Evolutionary conservation across 1,140 invertebrate species (phyloP).

Genomic region (Drosophila bipectinata): DNA sequence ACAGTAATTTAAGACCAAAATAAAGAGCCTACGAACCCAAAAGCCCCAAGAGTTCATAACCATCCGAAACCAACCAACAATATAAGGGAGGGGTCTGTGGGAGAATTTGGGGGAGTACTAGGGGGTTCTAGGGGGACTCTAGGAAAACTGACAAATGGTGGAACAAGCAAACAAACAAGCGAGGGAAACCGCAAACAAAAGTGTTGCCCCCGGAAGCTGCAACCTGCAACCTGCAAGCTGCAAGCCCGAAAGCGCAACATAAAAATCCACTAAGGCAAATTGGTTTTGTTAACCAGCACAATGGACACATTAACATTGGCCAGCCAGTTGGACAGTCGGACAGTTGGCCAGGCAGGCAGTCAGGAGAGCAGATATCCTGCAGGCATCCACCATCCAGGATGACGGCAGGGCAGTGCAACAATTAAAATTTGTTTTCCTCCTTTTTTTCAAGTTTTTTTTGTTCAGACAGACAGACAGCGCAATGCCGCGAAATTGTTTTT

Average conservation of each 20-base stretch:
- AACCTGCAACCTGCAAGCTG: neutral
- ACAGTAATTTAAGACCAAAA: constrained; percentile 17
- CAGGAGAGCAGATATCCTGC: constrained; percentile 10
- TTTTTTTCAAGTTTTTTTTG: constrained; percentile 9
- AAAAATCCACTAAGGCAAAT: constrained; percentile 72
- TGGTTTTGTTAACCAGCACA: constrained; percentile 66
- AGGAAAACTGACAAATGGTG: constrained; percentile 30
- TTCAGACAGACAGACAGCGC: constrained; percentile 13
- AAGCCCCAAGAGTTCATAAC: constrained; percentile 13
- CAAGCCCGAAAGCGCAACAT: constrained; percentile 50
- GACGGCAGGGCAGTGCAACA: constrained; percentile 21
- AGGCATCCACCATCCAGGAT: neutral
- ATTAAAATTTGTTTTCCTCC: constrained; percentile 40
- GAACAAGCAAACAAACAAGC: constrained; percentile 39
- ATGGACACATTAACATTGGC: constrained; percentile 55
- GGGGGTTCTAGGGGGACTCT: neutral
- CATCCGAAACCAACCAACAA: constrained; percentile 14
- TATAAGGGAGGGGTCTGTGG: too few relatives aligned
- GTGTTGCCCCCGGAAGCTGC: constrained; percentile 14
- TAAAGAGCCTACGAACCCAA: constrained; percentile 3
- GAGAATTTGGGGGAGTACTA: too few relatives aligned
- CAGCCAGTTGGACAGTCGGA: neutral
- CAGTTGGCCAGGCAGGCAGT: neutral
- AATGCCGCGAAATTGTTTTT: constrained; percentile 44
- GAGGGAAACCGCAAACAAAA: constrained; percentile 46